These are phyloP conservation scores for Magallana gigas DNA, from an alignment of 1,140 invertebrate species.

Conservation along the genomic window DNA sequence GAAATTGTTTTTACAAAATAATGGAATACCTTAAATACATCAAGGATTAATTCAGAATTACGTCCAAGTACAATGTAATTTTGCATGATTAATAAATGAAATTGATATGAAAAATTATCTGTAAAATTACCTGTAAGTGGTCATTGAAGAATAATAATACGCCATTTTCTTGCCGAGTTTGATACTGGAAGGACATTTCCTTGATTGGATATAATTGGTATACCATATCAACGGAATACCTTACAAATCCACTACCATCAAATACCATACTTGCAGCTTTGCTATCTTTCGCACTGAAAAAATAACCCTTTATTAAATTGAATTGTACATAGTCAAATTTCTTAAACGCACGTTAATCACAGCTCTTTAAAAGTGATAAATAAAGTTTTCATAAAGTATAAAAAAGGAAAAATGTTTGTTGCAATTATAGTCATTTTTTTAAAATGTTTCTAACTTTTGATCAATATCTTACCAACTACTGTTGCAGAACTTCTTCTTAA, in stretches of 20 bases:
- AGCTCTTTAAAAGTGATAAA: too few species aligned
- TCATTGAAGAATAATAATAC: constrained; percentile 1
- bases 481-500: neutral
- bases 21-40: too few species aligned
- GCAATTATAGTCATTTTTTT: too few species aligned
- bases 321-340: too few species aligned
- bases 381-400: too few species aligned
- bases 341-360: too few species aligned
- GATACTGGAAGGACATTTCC: neutral
- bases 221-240: neutral
- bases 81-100: too few species aligned
- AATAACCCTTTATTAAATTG: neutral
- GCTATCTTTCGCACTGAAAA: neutral
- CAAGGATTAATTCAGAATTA: too few species aligned
- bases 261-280: constrained; percentile 9
- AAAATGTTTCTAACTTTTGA: neutral
- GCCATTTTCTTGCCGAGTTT: neutral
- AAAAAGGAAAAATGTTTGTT: too few species aligned
- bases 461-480: neutral
- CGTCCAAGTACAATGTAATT: too few species aligned
- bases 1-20: too few species aligned
- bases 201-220: constrained; percentile 6
- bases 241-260: neutral
- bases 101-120: too few species aligned
- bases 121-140: neutral